Conservation (phyloP, 2,113 vertebrate genomes). For the Oxyura jamaicensis region DNA sequence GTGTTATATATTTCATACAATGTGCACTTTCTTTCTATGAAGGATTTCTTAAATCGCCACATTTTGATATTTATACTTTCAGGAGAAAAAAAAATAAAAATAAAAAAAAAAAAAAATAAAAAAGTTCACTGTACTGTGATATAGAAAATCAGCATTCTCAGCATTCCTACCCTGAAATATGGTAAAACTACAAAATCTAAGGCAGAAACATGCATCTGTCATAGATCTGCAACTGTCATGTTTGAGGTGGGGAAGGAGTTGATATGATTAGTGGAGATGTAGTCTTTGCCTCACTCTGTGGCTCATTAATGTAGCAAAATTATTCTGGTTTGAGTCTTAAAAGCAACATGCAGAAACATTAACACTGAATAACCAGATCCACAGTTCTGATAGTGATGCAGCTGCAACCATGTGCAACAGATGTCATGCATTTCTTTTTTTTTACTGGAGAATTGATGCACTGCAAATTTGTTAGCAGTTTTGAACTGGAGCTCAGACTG, state of each 20-base stretch:
- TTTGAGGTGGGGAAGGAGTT: not conserved
- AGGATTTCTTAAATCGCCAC: not conserved
- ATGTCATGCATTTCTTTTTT: not conserved
- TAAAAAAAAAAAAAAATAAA: not conserved
- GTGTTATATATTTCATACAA: not conserved
- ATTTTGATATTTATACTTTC: not conserved
- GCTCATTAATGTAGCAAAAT: not conserved
- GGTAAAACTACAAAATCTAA: not conserved
- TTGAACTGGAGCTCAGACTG: not conserved
- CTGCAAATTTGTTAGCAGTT: not conserved
- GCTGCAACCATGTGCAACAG: not conserved
- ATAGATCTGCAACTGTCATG: not conserved
- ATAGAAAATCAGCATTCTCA: not conserved
- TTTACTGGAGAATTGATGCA: not conserved
- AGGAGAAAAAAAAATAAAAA: not conserved
- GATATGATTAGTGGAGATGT: not conserved
- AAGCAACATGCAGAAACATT: not conserved
- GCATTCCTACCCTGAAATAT: not conserved
- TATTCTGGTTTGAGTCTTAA: not conserved
- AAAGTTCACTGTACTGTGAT: not conserved
- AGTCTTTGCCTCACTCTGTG: not conserved
- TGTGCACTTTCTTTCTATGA: not conserved
- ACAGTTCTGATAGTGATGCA: not conserved
- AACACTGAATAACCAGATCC: not conserved
- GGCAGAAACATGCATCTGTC: not conserved